These are phyloP conservation scores for Platysternon megacephalum DNA, from an alignment of 2,113 vertebrate species.

Conservation along the genomic window DNA sequence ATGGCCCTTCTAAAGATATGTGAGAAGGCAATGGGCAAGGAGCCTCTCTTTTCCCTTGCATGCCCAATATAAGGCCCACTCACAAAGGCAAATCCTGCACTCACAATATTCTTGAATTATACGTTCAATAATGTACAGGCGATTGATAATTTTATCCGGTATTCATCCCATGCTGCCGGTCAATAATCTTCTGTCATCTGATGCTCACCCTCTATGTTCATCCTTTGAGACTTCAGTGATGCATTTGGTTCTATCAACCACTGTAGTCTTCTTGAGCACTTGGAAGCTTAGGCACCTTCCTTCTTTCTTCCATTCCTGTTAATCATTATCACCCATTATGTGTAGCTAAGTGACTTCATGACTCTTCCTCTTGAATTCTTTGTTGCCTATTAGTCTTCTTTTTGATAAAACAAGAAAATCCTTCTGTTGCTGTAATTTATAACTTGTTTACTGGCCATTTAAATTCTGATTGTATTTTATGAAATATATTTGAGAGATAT, in stretches of 20 bases:
- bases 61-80: not conserved
- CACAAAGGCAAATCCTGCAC: not conserved
- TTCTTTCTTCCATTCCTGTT: constrained; percentile 46
- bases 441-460: constrained; percentile 48
- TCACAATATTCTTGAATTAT: not conserved
- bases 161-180: not conserved
- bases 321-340: constrained; percentile 61
- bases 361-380: constrained; percentile 6
- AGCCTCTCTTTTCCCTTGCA: not conserved
- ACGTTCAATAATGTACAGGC: not conserved
- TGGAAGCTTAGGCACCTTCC: constrained; percentile 1
- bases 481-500: not conserved
- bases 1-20: fast-evolving
- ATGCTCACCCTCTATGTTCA: not conserved
- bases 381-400: not conserved
- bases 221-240: constrained; percentile 17
- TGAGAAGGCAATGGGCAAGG: not conserved
- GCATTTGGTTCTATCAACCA: not conserved
- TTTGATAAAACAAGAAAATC: constrained; percentile 57
- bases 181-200: not conserved
- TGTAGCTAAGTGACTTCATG: constrained; percentile 42
- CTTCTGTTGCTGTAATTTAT: constrained; percentile 22
- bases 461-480: constrained; percentile 11
- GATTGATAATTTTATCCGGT: not conserved
- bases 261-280: constrained; percentile 12